Evolutionary conservation across 35 echinoderm and acorn worm species (phyloP).

Genomic region (Eucidaris tribuloides): DNA sequence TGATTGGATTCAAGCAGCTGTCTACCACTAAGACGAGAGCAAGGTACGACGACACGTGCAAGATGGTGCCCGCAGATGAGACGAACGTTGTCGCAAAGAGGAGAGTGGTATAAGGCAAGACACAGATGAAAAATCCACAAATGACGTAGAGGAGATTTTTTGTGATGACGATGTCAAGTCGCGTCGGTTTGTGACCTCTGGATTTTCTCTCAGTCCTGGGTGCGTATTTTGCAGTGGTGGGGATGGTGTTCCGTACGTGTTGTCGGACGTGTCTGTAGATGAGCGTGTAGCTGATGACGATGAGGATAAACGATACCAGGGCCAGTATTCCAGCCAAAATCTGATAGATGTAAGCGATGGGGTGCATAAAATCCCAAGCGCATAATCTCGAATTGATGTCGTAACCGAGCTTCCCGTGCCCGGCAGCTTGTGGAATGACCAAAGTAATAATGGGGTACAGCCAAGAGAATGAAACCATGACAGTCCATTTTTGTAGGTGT

Average conservation of each 20-base stretch:
- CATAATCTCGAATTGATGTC: neutral
- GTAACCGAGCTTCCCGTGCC: conserved; percentile 17
- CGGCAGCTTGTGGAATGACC: neutral
- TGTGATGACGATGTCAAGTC: conserved; percentile 42
- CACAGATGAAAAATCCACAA: conserved; percentile 23
- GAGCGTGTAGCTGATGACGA: conserved; percentile 41
- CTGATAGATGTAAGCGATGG: neutral
- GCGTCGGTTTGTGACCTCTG: neutral
- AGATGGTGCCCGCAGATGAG: neutral
- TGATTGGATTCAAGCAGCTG: conserved; percentile 55
- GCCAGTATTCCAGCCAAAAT: conserved; percentile 27
- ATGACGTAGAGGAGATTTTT: conserved; percentile 64
- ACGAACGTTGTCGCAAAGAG: neutral
- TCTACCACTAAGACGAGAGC: conserved; percentile 7
- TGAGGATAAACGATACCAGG: conserved; percentile 40
- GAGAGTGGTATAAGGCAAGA: conserved; percentile 3
- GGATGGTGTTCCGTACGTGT: conserved; percentile 39
- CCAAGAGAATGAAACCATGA: conserved; percentile 19
- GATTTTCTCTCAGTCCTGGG: neutral
- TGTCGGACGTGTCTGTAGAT: conserved; percentile 53
- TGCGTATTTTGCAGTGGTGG: neutral
- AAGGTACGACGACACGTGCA: conserved; percentile 2
- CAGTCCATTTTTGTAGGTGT: neutral
- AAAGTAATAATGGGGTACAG: conserved; percentile 14
- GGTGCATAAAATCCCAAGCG: neutral